Conservation (phyloP, 2,113 vertebrate genomes). For the Callorhinus ursinus region DNA sequence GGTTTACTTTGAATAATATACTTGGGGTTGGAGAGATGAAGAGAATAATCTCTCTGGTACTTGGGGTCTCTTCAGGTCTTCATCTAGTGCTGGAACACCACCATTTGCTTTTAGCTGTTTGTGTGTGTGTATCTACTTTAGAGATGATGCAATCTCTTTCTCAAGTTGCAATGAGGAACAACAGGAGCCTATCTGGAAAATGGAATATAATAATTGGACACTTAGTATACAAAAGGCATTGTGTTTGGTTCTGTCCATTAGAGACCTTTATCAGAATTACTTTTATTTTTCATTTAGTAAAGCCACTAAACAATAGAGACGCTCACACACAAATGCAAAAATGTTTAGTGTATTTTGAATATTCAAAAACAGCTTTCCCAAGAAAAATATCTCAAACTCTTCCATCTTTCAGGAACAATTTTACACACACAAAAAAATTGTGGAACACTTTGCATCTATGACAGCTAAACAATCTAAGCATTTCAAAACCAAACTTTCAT, state of each 20-base stretch:
- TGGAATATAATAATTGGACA: neutral
- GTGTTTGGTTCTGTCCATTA: neutral
- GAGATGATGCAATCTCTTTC: neutral
- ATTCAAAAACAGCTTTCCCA: neutral
- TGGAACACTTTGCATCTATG: neutral
- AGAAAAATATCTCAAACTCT: neutral
- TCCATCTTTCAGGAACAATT: neutral
- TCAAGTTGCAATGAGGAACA: neutral
- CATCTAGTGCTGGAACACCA: neutral
- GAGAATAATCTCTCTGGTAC: neutral
- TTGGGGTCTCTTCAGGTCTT: neutral
- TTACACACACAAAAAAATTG: neutral
- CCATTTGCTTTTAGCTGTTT: neutral
- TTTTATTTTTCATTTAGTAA: conserved; percentile 39
- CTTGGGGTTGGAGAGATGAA: neutral
- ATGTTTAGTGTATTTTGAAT: neutral
- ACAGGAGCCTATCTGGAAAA: neutral
- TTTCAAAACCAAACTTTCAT: neutral
- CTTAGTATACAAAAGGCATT: neutral
- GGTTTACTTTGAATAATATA: neutral
- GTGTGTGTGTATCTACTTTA: neutral
- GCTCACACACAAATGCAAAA: neutral
- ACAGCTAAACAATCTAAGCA: neutral
- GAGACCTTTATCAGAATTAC: neutral
- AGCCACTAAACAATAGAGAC: neutral